Evolutionary conservation across 2,888 invertebrate species (phyloP), one percentile per base, ranked within the genome.

Genomic region (Zygothrica quintamaculata): DNA sequence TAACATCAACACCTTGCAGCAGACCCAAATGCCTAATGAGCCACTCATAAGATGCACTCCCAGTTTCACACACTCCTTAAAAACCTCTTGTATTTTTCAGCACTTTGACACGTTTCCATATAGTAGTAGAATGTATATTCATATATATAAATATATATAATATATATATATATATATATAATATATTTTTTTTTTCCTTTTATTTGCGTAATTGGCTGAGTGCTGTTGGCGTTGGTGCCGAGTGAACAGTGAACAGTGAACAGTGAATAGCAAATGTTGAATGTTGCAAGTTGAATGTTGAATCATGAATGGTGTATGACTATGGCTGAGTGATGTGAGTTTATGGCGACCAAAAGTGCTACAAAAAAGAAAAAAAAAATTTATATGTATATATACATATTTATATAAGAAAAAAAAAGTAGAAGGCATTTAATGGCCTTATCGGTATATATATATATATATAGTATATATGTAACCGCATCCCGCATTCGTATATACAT

Each of bases 81-180:
- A 57, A 55, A 29, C 64, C 46, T 52, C 59, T 61, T 71, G 81
- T 74, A 78, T 69, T 81, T 78, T 76, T 69, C 67, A 79, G 68
- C 87, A 88, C 87, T 87, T 87, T 74, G 86, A 85, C 85, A 87
- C 88, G 88, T 87, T 82, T 66, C 61, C 65, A 56, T 65, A 66
- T 58, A 69, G 74, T 65, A 52, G 65, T n/a, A n/a, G n/a, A n/a
- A n/a, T n/a, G n/a, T n/a, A n/a, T n/a, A n/a, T n/a, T n/a, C n/a
- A n/a, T n/a, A n/a, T n/a, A n/a, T n/a, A n/a, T n/a, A n/a, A n/a
- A n/a, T n/a, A n/a, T n/a, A n/a, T n/a, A n/a, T n/a, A n/a, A n/a
- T n/a, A n/a, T n/a, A n/a, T n/a, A n/a, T n/a, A n/a, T n/a, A n/a
- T n/a, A n/a, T n/a, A n/a, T n/a, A n/a, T n/a, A n/a, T n/a, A n/a